Conservation (phyloP, 2,113 vertebrate species). For the Barnardius zonarius region DNA sequence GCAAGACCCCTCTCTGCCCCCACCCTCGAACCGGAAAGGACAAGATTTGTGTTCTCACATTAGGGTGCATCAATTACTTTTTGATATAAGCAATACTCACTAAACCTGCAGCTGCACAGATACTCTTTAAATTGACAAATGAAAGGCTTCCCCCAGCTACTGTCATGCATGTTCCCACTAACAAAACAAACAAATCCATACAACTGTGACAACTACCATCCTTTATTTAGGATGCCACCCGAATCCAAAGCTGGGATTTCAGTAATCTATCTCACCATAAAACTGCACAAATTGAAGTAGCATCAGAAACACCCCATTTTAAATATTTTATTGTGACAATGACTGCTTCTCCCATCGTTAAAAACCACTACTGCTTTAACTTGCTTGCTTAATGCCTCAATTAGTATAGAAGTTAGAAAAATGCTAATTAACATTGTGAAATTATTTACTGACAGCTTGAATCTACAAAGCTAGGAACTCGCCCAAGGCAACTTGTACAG, state of each 20-base stretch:
- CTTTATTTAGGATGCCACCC: neutral
- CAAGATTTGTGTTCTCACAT: neutral
- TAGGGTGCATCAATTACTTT: neutral
- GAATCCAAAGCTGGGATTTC: neutral
- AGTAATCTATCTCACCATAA: neutral
- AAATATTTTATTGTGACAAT: constrained; percentile 10
- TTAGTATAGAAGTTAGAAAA: constrained; percentile 63
- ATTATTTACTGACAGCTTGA: constrained; percentile 70
- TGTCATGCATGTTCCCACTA: neutral
- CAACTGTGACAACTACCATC: neutral
- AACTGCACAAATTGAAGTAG: neutral
- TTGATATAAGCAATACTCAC: neutral
- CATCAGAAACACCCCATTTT: constrained; percentile 1
- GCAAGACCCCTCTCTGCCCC: neutral
- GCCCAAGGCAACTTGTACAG: constrained; percentile 63
- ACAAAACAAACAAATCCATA: neutral
- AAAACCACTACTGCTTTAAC: constrained; percentile 44
- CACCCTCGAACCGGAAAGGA: neutral
- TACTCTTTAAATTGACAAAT: neutral
- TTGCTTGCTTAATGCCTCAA: constrained; percentile 68
- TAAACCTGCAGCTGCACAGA: neutral
- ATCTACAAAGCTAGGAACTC: constrained; percentile 63
- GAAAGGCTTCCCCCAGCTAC: neutral
- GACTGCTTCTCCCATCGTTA: constrained; percentile 1
- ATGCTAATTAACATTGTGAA: constrained; percentile 68